These are phyloP conservation scores for Lamellibrachia luymesi DNA, from an alignment of 1,140 invertebrate species.

Conservation along the genomic window DNA sequence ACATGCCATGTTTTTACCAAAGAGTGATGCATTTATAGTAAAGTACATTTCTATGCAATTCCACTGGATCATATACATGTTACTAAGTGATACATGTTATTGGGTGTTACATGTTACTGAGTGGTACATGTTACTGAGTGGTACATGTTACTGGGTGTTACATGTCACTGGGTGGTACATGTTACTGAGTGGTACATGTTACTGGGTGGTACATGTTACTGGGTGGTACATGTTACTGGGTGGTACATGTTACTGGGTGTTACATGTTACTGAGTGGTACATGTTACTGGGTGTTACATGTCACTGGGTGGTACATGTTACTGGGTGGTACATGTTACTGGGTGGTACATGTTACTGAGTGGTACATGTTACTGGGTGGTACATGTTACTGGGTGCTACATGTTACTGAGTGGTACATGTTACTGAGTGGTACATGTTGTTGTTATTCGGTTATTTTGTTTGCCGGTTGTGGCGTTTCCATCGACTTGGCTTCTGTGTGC, in stretches of 20 bases:
- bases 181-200: neutral
- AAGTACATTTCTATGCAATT: neutral
- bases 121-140: neutral
- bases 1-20: neutral
- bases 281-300: too few species aligned
- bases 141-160: too few species aligned
- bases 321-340: too few species aligned
- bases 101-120: too few species aligned
- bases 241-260: neutral
- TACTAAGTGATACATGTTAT: too few species aligned
- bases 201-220: neutral
- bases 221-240: too few species aligned
- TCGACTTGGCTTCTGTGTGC: neutral
- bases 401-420: too few species aligned
- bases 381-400: too few species aligned
- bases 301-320: neutral
- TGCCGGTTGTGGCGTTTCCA: neutral
- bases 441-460: neutral
- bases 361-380: too few species aligned
- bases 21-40: neutral
- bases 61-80: neutral
- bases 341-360: neutral
- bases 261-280: too few species aligned
- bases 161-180: too few species aligned
- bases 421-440: neutral